phyloP scores from a whole-genome alignment of 1,140 invertebrate genomes.

The Popillia japonica region DNA sequence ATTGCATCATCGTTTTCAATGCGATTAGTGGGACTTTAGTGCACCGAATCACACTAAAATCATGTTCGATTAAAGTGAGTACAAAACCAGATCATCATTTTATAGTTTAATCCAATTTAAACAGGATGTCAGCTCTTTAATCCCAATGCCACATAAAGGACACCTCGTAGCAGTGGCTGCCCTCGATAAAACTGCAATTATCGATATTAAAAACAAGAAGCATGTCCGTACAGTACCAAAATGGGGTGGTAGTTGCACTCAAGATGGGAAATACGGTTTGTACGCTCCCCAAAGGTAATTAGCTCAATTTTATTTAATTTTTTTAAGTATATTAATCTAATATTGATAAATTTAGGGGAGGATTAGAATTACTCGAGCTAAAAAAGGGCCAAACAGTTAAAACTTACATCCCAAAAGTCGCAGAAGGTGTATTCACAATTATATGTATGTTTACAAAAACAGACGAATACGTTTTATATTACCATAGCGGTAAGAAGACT shows the following conservation, averaged over 20 bases:
- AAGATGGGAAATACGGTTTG: conserved; percentile 89
- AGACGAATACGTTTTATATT: conserved; percentile 96
- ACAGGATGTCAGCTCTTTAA: conserved; percentile 72
- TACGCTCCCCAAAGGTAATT: conserved; percentile 82
- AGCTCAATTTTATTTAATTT: background rate
- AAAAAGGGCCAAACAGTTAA: conserved; percentile 83
- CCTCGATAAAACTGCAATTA: conserved; percentile 86
- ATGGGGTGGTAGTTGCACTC: conserved; percentile 84
- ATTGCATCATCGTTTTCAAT: conserved; percentile 85
- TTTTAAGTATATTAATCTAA: conserved; percentile 8
- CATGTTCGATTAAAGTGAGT: conserved; percentile 70
- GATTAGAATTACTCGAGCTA: conserved; percentile 88
- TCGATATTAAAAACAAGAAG: conserved; percentile 84
- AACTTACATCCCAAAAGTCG: conserved; percentile 90
- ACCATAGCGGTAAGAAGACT: conserved; percentile 93
- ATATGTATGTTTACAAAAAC: conserved; percentile 93
- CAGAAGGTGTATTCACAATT: conserved; percentile 96
- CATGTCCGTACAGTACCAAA: conserved; percentile 79
- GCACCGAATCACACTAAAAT: conserved; percentile 77
- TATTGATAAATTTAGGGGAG: conserved; percentile 72
- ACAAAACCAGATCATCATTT: background rate
- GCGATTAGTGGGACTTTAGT: conserved; percentile 82
- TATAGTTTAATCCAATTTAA: conserved; percentile 17
- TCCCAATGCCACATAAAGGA: conserved; percentile 82
- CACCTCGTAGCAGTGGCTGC: conserved; percentile 88